Evolutionary conservation across 2,888 invertebrate species (phyloP).

Genomic region (Onchidella celtica): DNA sequence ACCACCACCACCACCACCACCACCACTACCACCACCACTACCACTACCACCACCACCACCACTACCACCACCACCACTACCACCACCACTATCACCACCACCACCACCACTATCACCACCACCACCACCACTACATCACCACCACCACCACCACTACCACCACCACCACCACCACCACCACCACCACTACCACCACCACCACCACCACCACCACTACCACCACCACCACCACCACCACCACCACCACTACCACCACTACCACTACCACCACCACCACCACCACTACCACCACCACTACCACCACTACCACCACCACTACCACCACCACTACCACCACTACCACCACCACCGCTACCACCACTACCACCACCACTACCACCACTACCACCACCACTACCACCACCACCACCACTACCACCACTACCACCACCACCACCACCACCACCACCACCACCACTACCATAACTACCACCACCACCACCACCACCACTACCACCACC

Average conservation of each 20-base stretch:
- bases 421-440: neutral
- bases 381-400: neutral
- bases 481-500: too few relatives aligned
- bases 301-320: constrained; percentile 18
- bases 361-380: neutral
- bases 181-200: neutral
- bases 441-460: too few relatives aligned
- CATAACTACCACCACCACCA: too few relatives aligned
- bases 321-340: neutral
- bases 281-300: constrained; percentile 14
- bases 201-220: neutral
- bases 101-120: neutral
- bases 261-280: constrained; percentile 16
- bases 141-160: neutral
- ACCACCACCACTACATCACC: neutral
- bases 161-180: constrained; percentile 5
- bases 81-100: neutral
- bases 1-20: neutral
- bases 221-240: neutral
- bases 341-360: neutral
- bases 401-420: neutral
- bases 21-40: neutral
- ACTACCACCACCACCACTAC: neutral
- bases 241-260: constrained; percentile 1
- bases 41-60: neutral